Percentiles rank a stretch among this genome's conserved stretches.
Conservation (phyloP, 2,888 invertebrate species). For the Scaptomyza tumidula region DNA sequence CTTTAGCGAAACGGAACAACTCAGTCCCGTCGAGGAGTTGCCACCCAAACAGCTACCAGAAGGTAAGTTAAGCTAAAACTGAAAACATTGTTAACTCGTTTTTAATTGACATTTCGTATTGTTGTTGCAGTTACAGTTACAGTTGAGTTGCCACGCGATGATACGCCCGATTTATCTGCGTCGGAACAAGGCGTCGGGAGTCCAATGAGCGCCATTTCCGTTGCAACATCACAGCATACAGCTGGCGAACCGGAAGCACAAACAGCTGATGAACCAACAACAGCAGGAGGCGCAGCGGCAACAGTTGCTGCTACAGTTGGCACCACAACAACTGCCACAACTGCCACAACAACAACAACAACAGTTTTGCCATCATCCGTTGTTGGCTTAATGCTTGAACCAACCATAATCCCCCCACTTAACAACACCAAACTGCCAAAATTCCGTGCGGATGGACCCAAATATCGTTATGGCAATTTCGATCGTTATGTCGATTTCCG, state of each 20-base stretch:
- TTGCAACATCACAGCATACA: conserved; percentile 66
- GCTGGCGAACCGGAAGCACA: conserved; percentile 73
- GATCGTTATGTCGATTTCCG: conserved; percentile 98
- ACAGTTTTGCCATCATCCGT: conserved; percentile 1
- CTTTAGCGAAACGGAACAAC: conserved; percentile 85
- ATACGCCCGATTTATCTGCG: conserved; percentile 79
- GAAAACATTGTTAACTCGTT: background rate
- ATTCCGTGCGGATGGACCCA: conserved; percentile 90
- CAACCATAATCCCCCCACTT: conserved; percentile 61
- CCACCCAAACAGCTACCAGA: conserved; percentile 66
- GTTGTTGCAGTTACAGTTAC: conserved; percentile 28
- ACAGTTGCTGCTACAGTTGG: background rate
- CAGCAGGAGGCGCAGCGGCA: conserved; percentile 8
- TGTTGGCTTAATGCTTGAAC: conserved; percentile 50
- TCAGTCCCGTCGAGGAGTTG: conserved; percentile 84
- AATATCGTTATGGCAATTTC: conserved; percentile 98
- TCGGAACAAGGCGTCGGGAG: conserved; percentile 69
- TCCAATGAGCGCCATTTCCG: conserved; percentile 77
- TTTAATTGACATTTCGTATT: background rate
- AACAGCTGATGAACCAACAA: conserved; percentile 36
- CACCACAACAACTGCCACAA: background rate
- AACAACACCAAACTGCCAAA: conserved; percentile 69
- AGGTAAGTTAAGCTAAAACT: conserved; percentile 53
- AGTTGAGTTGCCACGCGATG: conserved; percentile 79
- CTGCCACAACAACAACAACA: conserved; percentile 1